These are phyloP conservation scores for Mantis religiosa DNA, from an alignment of 2,888 invertebrate species.

Conservation along the genomic window DNA sequence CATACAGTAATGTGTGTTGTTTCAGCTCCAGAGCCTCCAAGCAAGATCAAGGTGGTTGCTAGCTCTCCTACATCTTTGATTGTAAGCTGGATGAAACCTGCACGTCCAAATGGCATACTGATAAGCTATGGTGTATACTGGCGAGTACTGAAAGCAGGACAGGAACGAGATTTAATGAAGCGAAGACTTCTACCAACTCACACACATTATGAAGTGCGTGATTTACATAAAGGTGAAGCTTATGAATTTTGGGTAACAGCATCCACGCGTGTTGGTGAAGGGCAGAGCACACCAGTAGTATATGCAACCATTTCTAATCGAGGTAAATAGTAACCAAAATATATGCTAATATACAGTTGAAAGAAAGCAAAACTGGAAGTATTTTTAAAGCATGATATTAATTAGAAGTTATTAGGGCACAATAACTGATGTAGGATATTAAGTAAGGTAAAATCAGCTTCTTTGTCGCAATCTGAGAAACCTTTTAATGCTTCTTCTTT, in stretches of 20 bases:
- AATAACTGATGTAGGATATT: background rate
- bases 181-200: constrained; percentile 30
- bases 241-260: constrained; percentile 47
- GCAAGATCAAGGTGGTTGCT: constrained; percentile 45
- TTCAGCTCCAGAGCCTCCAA: constrained; percentile 46
- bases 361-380: background rate
- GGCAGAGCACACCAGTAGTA: constrained; percentile 42
- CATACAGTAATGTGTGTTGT: background rate
- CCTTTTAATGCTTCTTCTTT: too few relatives aligned
- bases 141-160: constrained; percentile 35
- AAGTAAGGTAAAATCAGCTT: background rate
- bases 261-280: constrained; percentile 47
- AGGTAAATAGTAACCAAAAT: background rate
- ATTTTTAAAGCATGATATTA: background rate
- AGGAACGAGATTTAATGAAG: constrained; percentile 35
- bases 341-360: background rate
- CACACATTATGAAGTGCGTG: constrained; percentile 33
- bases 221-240: constrained; percentile 34
- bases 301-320: constrained; percentile 37
- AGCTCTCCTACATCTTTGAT: constrained; percentile 39
- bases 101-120: constrained; percentile 45
- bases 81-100: constrained; percentile 45
- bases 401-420: too few relatives aligned
- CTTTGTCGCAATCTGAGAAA: too few relatives aligned
- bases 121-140: constrained; percentile 44